phyloP scores from a whole-genome alignment of 2,888 invertebrate species.

The Drosophila greeni region DNA sequence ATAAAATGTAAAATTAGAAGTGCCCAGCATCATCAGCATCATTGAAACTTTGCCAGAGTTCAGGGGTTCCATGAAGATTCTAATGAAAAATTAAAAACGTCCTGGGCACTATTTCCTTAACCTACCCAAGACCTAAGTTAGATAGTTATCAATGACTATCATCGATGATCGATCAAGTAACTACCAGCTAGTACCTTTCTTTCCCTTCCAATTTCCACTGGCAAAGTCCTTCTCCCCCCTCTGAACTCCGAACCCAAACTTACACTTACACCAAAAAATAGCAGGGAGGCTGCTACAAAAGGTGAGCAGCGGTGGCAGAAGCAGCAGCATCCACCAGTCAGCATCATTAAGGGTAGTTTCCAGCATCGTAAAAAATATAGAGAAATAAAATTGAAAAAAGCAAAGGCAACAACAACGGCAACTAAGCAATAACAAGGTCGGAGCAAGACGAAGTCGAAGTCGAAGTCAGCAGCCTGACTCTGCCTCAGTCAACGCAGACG shows the following conservation, averaged over 20 bases:
- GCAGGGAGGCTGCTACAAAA: background rate
- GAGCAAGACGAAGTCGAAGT: conserved; percentile 47
- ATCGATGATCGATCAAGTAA: conserved; percentile 3
- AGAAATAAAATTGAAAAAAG: conserved; percentile 75
- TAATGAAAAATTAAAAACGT: too few species aligned
- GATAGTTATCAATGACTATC: background rate
- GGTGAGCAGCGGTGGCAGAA: conserved; percentile 33
- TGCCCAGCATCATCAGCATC: too few species aligned
- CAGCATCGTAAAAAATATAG: conserved; percentile 75
- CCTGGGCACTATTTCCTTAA: background rate
- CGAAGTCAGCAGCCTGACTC: conserved; percentile 21
- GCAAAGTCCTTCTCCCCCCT: conserved; percentile 2
- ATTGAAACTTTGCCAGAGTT: too few species aligned
- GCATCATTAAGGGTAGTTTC: conserved; percentile 76
- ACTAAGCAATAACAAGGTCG: conserved; percentile 60
- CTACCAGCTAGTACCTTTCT: conserved; percentile 4
- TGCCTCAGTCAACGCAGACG: conserved; percentile 10
- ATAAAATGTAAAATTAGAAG: conserved; percentile 74
- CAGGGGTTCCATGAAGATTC: too few species aligned
- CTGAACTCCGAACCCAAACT: background rate
- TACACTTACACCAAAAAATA: conserved; percentile 11
- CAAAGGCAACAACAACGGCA: conserved; percentile 23
- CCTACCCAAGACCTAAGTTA: too few species aligned
- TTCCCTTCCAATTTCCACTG: conserved; percentile 16
- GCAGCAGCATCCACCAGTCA: conserved; percentile 41